Evolutionary conservation across 2,797 vertebrate species (phyloP).

Genomic region (Morus bassanus): DNA sequence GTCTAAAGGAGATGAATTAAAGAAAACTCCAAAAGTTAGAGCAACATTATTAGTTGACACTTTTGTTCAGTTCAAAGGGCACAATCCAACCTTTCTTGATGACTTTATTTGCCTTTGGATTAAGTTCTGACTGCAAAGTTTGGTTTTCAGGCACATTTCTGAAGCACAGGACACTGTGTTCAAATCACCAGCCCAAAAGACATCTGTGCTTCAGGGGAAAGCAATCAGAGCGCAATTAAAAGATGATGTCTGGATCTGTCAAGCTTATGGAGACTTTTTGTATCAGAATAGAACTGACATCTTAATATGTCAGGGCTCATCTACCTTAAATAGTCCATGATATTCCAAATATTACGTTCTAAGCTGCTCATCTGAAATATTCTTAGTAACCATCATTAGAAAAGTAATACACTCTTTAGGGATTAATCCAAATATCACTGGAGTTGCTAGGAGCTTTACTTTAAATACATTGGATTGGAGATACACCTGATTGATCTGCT

Average conservation of each 20-base stretch:
- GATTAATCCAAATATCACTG: not conserved
- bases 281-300: not conserved
- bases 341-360: slow-evolving; percentile 2
- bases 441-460: not conserved
- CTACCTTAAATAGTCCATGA: slow-evolving; percentile 26
- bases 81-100: not conserved
- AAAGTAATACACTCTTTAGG: not conserved
- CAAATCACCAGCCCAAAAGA: not conserved
- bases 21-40: not conserved
- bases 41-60: not conserved
- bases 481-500: not conserved
- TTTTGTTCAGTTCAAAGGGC: not conserved
- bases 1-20: not conserved
- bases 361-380: slow-evolving; percentile 10
- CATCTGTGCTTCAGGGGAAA: not conserved
- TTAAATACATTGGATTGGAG: not conserved
- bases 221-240: slow-evolving; percentile 19
- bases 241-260: slow-evolving; percentile 15
- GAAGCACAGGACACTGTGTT: not conserved
- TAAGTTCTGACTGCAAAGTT: not conserved
- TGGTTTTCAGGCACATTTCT: not conserved
- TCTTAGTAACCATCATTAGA: not conserved
- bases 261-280: not conserved
- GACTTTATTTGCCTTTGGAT: slow-evolving; percentile 23
- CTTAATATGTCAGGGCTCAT: slow-evolving; percentile 41